phyloP scores from a whole-genome alignment of 2,888 invertebrate genomes.

The Torymus aiolomorphi region DNA sequence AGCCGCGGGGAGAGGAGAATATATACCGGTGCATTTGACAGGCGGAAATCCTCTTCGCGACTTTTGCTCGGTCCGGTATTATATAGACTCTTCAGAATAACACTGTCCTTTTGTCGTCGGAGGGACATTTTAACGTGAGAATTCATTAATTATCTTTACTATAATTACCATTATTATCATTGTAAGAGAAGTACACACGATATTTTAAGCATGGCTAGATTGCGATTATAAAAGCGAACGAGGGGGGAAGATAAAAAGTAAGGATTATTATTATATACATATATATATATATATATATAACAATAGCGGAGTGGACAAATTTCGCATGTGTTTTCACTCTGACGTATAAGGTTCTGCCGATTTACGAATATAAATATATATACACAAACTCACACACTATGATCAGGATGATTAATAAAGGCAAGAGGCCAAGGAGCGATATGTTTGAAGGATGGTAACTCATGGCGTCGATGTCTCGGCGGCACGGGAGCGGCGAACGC shows the following conservation, averaged over 20 bases:
- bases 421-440: too few species aligned
- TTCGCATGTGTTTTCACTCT: constrained; percentile 32
- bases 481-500: constrained; percentile 28
- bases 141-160: constrained; percentile 35
- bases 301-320: constrained; percentile 10
- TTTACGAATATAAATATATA: constrained; percentile 48
- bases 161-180: constrained; percentile 5
- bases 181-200: constrained; percentile 2
- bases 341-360: constrained; percentile 48
- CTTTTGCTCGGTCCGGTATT: background rate
- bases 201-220: constrained; percentile 37
- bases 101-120: background rate
- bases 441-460: constrained; percentile 56
- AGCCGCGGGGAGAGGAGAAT: background rate
- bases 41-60: background rate
- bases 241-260: constrained; percentile 1
- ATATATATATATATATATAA: too few species aligned
- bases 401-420: background rate
- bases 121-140: constrained; percentile 30
- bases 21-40: background rate
- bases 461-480: constrained; percentile 56
- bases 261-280: constrained; percentile 4
- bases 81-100: constrained; percentile 1
- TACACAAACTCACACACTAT: constrained; percentile 1
- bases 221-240: constrained; percentile 8